A percentile compares a stretch with the other conserved stretches of the same genome.
Conservation (phyloP, 2,888 invertebrate species). For the Epiblema foenella region DNA sequence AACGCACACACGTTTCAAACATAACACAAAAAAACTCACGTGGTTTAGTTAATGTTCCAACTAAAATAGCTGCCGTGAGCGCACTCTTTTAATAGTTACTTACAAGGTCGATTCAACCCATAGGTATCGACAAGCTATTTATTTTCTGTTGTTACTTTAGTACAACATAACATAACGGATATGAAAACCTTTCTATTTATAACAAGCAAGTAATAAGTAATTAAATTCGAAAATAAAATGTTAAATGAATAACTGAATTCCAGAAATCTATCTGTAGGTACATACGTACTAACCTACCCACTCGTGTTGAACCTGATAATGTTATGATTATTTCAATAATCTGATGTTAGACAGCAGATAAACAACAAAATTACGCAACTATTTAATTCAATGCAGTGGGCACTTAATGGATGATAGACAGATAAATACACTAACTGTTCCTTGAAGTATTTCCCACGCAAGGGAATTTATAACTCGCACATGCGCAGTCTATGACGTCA, state of each 20-base stretch:
- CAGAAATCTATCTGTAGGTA: not conserved
- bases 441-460: conserved; percentile 40
- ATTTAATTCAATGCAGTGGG: conserved; percentile 34
- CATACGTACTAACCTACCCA: not conserved
- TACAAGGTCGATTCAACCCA: conserved; percentile 37
- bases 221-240: not conserved
- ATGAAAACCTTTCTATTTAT: not conserved
- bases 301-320: conserved; percentile 1
- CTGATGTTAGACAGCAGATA: conserved; percentile 17
- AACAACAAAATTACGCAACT: conserved; percentile 26
- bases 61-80: conserved; percentile 32
- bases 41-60: conserved; percentile 20
- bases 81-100: conserved; percentile 36
- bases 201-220: not conserved
- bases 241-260: not conserved
- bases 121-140: conserved; percentile 23
- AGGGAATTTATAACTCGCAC: conserved; percentile 18
- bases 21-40: not conserved
- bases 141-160: not conserved
- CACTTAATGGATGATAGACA: conserved; percentile 25
- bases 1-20: not conserved
- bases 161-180: not conserved
- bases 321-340: not conserved
- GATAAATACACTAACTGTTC: conserved; percentile 12
- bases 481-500: conserved; percentile 39